These are phyloP conservation scores for Notamacropus eugenii DNA, from an alignment of 2,797 vertebrate genomes.

Conservation along the genomic window DNA sequence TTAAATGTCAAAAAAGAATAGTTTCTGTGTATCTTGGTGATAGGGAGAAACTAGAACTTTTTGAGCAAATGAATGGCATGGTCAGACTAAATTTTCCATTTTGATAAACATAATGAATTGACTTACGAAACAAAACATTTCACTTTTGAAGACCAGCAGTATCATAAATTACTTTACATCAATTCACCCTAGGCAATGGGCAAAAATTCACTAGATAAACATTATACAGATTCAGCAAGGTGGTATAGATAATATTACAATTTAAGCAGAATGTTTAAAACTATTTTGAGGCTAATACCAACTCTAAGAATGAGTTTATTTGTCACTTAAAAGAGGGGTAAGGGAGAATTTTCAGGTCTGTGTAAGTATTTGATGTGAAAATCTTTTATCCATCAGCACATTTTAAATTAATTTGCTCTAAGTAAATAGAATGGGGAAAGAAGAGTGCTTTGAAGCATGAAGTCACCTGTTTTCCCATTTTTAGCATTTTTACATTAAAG, in stretches of 20 bases:
- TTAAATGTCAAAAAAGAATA: background rate
- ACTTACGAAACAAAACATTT: constrained; percentile 6
- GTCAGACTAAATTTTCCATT: constrained; percentile 1
- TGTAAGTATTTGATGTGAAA: constrained; percentile 29
- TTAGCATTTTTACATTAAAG: constrained; percentile 27
- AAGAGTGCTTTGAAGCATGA: constrained; percentile 23
- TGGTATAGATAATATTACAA: background rate
- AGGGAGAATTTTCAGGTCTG: background rate
- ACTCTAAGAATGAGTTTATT: constrained; percentile 32
- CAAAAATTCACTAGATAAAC: constrained; percentile 6
- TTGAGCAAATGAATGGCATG: constrained; percentile 7
- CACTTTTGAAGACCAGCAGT: background rate
- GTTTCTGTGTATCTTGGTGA: background rate
- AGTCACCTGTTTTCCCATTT: background rate
- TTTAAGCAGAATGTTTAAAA: constrained; percentile 7
- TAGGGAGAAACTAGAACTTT: background rate
- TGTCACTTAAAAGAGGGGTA: constrained; percentile 32
- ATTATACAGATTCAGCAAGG: background rate
- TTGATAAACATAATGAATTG: constrained; percentile 18
- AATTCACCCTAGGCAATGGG: background rate
- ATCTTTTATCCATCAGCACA: constrained; percentile 8
- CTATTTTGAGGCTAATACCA: background rate
- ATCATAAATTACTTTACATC: background rate
- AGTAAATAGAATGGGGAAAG: constrained; percentile 17
- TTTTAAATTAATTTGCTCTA: constrained; percentile 1